A percentile compares a stretch with the other conserved stretches of the same genome.
phyloP scores from a whole-genome alignment of 1,140 invertebrate genomes.

The Tetraneura akinire region DNA sequence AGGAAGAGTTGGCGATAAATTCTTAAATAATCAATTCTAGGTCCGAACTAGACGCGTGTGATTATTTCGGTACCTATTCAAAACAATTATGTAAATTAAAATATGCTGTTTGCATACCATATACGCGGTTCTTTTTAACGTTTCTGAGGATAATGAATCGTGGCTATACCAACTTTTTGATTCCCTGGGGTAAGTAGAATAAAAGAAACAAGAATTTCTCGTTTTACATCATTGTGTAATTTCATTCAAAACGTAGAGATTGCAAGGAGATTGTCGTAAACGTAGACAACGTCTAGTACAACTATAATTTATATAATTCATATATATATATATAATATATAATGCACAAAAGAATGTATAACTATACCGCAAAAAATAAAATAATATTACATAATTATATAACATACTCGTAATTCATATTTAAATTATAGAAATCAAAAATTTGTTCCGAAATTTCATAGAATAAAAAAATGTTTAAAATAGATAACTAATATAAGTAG shows the following conservation, averaged over 20 bases:
- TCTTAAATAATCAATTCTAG: not conserved
- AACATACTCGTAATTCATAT: no score
- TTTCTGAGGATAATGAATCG: not conserved
- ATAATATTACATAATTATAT: no score
- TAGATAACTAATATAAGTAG: no score
- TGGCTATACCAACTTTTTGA: no score
- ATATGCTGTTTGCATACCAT: not conserved
- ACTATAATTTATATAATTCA: no score
- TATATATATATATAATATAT: no score
- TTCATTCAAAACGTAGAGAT: conserved; percentile 25
- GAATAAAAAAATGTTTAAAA: no score
- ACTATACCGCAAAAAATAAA: no score
- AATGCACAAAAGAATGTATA: no score
- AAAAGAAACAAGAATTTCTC: conserved; percentile 29
- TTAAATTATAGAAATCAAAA: no score
- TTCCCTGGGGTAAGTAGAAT: not conserved
- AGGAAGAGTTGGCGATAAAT: not conserved
- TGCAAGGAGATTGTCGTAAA: not conserved
- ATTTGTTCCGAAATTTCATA: no score
- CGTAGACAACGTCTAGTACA: not conserved
- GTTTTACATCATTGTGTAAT: conserved; percentile 23
- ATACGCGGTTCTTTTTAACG: not conserved
- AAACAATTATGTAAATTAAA: conserved; percentile 7
- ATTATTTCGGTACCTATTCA: not conserved
- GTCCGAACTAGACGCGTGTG: not conserved